These are phyloP conservation scores for Cyprinus carpio DNA, from an alignment of 2,113 vertebrate genomes.

Conservation along the genomic window DNA sequence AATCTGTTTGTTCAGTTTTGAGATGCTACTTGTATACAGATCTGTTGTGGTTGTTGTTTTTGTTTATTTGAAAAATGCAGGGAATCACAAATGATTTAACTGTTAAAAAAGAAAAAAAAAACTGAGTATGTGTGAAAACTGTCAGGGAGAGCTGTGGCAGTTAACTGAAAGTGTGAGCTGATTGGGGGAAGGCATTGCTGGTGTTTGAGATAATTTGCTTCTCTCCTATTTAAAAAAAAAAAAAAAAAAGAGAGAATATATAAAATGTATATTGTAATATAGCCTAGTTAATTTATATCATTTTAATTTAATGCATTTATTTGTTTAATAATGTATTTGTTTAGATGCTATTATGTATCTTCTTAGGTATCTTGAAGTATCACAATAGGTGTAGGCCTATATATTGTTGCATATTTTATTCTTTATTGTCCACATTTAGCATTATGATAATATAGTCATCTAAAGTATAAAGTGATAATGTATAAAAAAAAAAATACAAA, in stretches of 20 bases:
- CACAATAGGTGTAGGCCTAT: too few species aligned
- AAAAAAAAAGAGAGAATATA: neutral
- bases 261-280: too few species aligned
- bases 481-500: too few species aligned
- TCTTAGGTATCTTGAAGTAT: too few species aligned
- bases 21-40: neutral
- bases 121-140: neutral
- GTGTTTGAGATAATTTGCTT: constrained; percentile 72
- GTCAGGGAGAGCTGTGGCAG: neutral
- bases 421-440: too few species aligned
- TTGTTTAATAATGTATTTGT: too few species aligned
- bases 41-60: neutral
- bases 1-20: neutral
- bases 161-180: constrained; percentile 31
- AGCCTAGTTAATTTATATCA: too few species aligned
- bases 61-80: neutral
- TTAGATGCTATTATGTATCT: too few species aligned
- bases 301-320: too few species aligned
- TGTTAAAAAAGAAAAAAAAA: neutral
- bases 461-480: too few species aligned
- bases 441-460: too few species aligned
- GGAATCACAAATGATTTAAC: neutral
- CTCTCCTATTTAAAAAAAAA: constrained; percentile 64
- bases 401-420: too few species aligned
- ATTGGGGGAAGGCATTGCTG: constrained; percentile 62